phyloP scores from a whole-genome alignment of 2,113 vertebrate genomes.

The Pituophis catenifer region DNA sequence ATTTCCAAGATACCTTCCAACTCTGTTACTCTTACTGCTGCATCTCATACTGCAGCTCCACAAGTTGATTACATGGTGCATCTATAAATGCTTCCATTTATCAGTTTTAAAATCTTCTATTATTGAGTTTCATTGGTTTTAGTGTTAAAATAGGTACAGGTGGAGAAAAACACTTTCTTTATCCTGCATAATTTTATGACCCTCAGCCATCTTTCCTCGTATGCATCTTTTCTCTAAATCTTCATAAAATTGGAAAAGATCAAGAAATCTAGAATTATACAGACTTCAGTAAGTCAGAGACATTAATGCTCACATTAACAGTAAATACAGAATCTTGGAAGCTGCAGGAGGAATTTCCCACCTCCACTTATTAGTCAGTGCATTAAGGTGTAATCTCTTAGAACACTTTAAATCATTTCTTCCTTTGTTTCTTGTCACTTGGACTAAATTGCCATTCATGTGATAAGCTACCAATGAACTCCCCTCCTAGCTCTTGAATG shows the following conservation, averaged over 20 bases:
- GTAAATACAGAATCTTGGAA: not conserved
- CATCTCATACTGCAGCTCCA: not conserved
- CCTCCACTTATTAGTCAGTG: not conserved
- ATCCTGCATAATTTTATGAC: not conserved
- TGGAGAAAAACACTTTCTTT: not conserved
- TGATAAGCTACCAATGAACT: not conserved
- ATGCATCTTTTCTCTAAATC: not conserved
- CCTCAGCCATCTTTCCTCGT: not conserved
- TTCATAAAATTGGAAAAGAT: not conserved
- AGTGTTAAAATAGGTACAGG: not conserved
- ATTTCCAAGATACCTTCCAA: not conserved
- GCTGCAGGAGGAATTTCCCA: not conserved
- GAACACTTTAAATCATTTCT: not conserved
- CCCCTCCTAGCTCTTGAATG: not conserved
- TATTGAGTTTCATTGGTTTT: not conserved
- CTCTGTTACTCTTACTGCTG: not conserved
- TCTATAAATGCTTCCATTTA: not conserved
- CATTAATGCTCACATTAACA: not conserved
- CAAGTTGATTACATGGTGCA: not conserved
- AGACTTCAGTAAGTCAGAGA: not conserved
- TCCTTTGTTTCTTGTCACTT: not conserved
- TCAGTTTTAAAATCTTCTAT: not conserved
- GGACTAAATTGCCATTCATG: not conserved
- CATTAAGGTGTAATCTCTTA: not conserved
- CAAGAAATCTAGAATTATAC: not conserved